Evolutionary conservation across 1,140 invertebrate species (phyloP).

Genomic region (Euwallacea fornicatus): DNA sequence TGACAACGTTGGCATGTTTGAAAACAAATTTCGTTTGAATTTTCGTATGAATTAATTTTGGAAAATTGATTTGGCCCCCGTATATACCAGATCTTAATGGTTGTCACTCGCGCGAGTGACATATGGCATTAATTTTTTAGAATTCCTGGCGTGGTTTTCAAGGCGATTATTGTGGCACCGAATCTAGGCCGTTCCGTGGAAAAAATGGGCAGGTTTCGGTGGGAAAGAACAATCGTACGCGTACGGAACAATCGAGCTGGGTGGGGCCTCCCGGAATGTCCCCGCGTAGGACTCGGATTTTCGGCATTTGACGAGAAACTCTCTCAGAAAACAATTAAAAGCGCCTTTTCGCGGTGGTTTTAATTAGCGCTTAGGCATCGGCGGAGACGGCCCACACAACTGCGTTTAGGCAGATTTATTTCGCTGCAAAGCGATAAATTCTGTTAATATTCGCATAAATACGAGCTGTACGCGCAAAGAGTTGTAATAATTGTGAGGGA

Average conservation of each 20-base stretch:
- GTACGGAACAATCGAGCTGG: not conserved
- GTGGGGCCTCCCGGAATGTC: constrained; percentile 2
- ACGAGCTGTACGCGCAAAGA: constrained; percentile 16
- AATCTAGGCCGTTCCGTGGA: constrained; percentile 25
- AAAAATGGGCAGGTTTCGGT: constrained; percentile 18
- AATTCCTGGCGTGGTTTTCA: constrained; percentile 29
- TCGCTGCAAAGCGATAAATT: constrained; percentile 23
- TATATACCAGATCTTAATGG: not conserved
- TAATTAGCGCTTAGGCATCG: constrained; percentile 13
- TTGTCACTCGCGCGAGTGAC: constrained; percentile 15
- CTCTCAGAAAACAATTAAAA: constrained; percentile 10
- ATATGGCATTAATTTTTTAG: constrained; percentile 27
- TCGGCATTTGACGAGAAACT: no score
- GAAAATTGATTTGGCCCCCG: no score
- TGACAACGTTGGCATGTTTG: no score
- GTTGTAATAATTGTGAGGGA: constrained; percentile 31
- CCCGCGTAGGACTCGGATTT: not conserved
- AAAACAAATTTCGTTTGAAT: no score
- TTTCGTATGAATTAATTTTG: no score
- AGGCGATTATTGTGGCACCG: constrained; percentile 8
- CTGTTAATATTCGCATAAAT: constrained; percentile 31
- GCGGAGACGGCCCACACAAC: constrained; percentile 15
- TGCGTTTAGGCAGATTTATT: constrained; percentile 30
- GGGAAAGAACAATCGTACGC: constrained; percentile 18
- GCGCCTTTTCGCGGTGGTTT: constrained; percentile 10